These are phyloP conservation scores for Sinodicranocentrus sp. DNA, from an alignment of 2,888 invertebrate species.

Conservation along the genomic window DNA sequence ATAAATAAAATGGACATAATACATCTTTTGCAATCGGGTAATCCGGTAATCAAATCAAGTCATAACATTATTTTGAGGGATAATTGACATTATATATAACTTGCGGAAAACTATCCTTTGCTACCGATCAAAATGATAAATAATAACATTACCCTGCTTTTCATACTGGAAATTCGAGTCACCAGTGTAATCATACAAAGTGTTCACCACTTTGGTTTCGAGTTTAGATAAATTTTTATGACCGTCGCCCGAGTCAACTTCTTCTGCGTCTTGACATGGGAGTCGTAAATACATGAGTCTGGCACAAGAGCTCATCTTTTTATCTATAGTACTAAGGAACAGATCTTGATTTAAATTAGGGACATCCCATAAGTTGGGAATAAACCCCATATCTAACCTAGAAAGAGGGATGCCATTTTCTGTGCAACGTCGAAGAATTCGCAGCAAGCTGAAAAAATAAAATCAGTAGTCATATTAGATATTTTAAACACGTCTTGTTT, in stretches of 20 bases:
- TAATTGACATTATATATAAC: too few relatives aligned
- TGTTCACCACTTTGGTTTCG: conserved; percentile 21
- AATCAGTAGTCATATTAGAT: too few relatives aligned
- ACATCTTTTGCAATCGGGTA: too few relatives aligned
- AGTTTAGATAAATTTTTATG: conserved; percentile 12
- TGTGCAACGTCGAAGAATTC: too few relatives aligned
- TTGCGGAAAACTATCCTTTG: too few relatives aligned
- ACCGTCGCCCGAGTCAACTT: not conserved
- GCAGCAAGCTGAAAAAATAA: too few relatives aligned
- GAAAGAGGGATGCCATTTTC: too few relatives aligned
- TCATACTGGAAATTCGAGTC: conserved; percentile 11
- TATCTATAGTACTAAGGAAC: conserved; percentile 36
- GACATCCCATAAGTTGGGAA: conserved; percentile 49
- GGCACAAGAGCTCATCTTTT: conserved; percentile 44
- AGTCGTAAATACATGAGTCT: conserved; percentile 51
- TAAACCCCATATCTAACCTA: too few relatives aligned
- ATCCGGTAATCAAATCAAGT: too few relatives aligned
- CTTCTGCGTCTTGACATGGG: not conserved
- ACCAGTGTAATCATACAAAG: conserved; percentile 61
- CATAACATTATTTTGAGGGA: too few relatives aligned
- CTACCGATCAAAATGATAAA: conserved; percentile 23
- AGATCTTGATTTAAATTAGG: conserved; percentile 29
- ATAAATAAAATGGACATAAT: too few relatives aligned
- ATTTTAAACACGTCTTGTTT: too few relatives aligned
- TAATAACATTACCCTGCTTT: conserved; percentile 35